Evolutionary conservation across 35 echinoderm and acorn worm species (phyloP), one percentile per base, ranked within the genome.

Genomic region (Hemicentrotus pulcherrimus): DNA sequence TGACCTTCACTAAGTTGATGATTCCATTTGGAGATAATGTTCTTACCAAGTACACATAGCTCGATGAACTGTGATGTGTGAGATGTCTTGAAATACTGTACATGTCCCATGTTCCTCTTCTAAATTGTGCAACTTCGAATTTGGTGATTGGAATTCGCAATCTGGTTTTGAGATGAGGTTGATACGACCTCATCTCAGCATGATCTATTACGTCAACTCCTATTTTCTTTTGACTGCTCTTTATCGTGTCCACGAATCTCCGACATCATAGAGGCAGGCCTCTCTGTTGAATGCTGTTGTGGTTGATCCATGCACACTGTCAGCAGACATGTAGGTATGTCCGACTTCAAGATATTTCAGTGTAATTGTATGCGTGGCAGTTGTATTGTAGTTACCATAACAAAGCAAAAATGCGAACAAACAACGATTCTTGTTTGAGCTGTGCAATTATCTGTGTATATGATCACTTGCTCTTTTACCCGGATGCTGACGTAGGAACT

Each of bases 11-110:
- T 9, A 18, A 86, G 85, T 86, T 86, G 85, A 22, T 18, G 85
- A 86, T 86, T 86, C 85, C 9, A 86, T 0, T 86, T 86, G 9
- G 85, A 15, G 85, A 86, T 86, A 7, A 86, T 86, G 7, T 18
- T 18, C 18, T 86, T 86, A 32, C 85, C 18, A 13, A 86, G 85
- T 86, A 86, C 85, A 86, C 85, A 22, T 28, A 86, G 7, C 18
- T 86, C 2, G 11, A 86, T 18, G 18, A 86, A 86, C 85, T 86
- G 85, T 86, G 85, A 86, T 86, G 85, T 86, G 85, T 86, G 85
- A 31, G 85, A 9, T 22, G 85, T 86, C 85, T 86, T 86, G 9
- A 86, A n/a, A n/a, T n/a, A n/a, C n/a, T 18, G 85, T 4, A 86
- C 85, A 86, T 86, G 85, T 22, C 6, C 10, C 2, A 86, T 4